Conservation (phyloP, 2,113 vertebrate genomes). For the Cariama cristata region DNA sequence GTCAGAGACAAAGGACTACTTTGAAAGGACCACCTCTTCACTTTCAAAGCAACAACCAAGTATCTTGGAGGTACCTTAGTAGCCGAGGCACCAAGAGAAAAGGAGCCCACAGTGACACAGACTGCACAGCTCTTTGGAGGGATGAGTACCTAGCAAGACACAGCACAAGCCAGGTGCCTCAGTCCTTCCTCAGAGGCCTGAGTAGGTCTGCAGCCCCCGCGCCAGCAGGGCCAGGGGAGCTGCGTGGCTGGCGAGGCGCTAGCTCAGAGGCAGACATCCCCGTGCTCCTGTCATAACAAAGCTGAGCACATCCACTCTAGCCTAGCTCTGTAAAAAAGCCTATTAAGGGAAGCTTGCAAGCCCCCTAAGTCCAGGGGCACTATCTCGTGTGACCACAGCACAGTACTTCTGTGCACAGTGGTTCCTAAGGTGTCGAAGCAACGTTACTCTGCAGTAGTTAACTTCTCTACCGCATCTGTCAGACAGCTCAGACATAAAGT, state of each 20-base stretch:
- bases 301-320: background rate
- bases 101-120: background rate
- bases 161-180: background rate
- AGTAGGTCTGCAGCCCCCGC: background rate
- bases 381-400: background rate
- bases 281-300: background rate
- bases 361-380: background rate
- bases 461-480: background rate
- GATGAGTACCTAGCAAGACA: background rate
- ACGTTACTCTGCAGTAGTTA: background rate
- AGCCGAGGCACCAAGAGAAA: background rate
- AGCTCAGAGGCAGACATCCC: background rate
- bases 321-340: background rate
- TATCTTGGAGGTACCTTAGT: background rate
- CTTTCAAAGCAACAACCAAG: background rate
- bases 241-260: accelerated
- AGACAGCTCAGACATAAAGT: background rate
- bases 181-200: background rate
- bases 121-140: background rate
- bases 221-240: accelerated
- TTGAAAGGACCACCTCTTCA: background rate
- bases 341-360: background rate
- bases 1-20: background rate
- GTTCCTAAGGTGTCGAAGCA: background rate
- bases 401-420: accelerated